phyloP scores from a whole-genome alignment of 2,797 vertebrate species.

The Anas capensis region DNA sequence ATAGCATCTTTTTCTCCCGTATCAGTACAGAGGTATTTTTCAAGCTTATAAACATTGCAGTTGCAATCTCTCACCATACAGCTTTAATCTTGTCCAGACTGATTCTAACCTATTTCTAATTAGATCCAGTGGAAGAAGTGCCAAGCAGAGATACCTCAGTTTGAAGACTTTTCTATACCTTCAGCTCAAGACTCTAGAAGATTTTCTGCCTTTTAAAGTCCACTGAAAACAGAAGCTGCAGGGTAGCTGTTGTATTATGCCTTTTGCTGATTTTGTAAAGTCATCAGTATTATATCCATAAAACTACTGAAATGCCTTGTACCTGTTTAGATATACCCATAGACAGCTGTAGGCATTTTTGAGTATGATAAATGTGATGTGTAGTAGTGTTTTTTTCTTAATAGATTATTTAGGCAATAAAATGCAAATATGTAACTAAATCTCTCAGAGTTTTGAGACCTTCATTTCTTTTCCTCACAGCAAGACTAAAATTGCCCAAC shows the following conservation, averaged over 20 bases:
- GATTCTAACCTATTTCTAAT: background rate
- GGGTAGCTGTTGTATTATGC: background rate
- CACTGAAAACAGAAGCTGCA: background rate
- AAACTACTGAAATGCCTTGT: background rate
- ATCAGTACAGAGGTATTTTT: background rate
- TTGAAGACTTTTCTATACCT: background rate
- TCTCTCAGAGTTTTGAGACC: background rate
- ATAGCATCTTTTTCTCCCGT: background rate
- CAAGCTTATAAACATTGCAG: background rate
- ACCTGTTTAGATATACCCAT: background rate
- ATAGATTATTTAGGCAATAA: background rate
- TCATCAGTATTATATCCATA: background rate
- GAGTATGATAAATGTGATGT: background rate
- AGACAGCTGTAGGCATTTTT: background rate
- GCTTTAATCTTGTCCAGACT: background rate
- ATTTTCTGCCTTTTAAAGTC: background rate
- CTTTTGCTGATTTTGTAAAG: background rate
- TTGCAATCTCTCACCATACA: background rate
- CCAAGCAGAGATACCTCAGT: background rate
- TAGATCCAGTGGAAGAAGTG: background rate
- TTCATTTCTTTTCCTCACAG: background rate
- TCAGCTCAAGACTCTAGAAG: background rate
- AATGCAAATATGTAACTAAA: background rate
- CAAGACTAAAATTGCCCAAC: background rate
- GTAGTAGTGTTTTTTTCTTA: background rate